Evolutionary conservation across 2,113 vertebrate species (phyloP).

Genomic region (Ceuthmochares aereus): DNA sequence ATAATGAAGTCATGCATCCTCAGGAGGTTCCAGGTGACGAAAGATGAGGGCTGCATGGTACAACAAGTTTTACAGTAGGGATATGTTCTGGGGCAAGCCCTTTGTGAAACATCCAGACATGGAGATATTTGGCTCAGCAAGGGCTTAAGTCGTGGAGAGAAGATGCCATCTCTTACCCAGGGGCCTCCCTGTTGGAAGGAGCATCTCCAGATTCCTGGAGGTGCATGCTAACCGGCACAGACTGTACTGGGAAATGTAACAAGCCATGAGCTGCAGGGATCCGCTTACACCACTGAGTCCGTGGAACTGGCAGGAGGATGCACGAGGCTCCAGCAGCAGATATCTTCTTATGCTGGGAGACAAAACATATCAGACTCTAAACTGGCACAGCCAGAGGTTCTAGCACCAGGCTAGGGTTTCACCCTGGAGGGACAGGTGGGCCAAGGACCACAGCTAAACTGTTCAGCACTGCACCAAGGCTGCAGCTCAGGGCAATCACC

Average conservation of each 20-base stretch:
- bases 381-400: neutral
- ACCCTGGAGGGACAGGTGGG: slow-evolving; percentile 6
- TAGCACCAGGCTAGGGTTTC: neutral
- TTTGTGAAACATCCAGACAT: rapidly evolving
- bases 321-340: neutral
- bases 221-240: slow-evolving; percentile 36
- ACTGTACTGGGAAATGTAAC: slow-evolving; percentile 51
- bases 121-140: neutral
- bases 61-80: neutral
- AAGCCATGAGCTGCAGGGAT: slow-evolving; percentile 40
- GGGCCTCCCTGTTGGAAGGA: slow-evolving; percentile 61
- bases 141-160: neutral
- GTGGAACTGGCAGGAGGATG: neutral
- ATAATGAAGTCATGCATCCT: rapidly evolving
- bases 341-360: neutral
- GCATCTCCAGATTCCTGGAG: slow-evolving; percentile 62
- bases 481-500: rapidly evolving
- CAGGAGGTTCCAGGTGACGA: rapidly evolving
- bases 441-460: neutral
- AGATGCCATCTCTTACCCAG: slow-evolving; percentile 16
- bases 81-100: rapidly evolving
- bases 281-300: neutral
- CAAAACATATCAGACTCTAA: neutral
- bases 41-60: neutral
- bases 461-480: neutral